A percentile compares a stretch with the other conserved stretches of the same genome.
Evolutionary conservation across 2,888 invertebrate genomes (phyloP).

Genomic region (Melinopterus prodromus): DNA sequence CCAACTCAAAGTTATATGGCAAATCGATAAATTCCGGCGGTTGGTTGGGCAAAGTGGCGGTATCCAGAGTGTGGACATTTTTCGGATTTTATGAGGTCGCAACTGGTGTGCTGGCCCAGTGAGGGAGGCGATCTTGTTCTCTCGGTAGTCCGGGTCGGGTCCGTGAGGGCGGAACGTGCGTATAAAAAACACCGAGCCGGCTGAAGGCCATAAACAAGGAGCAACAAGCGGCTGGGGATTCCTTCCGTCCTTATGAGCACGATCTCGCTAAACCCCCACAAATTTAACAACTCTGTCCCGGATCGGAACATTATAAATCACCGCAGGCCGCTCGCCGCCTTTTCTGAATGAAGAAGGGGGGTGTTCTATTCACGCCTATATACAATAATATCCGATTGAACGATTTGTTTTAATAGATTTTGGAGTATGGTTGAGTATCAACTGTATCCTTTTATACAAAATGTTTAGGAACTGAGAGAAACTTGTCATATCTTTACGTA

Average conservation of each 20-base stretch:
- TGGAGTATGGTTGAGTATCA: too few relatives aligned
- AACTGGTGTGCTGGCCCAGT: conserved; percentile 10
- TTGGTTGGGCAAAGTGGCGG: neutral
- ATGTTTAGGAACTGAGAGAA: too few relatives aligned
- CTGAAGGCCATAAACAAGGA: conserved; percentile 31
- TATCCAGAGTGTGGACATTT: conserved; percentile 8
- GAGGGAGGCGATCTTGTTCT: conserved; percentile 12
- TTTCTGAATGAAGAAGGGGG: neutral
- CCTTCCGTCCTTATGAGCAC: conserved; percentile 26
- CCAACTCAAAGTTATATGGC: too few relatives aligned
- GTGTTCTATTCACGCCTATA: neutral
- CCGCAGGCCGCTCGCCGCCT: conserved; percentile 5
- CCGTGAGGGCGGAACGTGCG: conserved; percentile 18
- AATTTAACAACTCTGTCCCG: conserved; percentile 25
- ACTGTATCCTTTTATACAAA: too few relatives aligned
- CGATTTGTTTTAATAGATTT: conserved; percentile 29
- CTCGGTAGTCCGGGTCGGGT: neutral
- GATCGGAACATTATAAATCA: conserved; percentile 25
- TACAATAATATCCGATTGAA: neutral
- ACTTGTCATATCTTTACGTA: too few relatives aligned
- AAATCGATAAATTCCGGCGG: neutral
- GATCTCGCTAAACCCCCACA: conserved; percentile 20
- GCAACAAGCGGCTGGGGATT: conserved; percentile 32
- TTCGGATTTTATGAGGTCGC: conserved; percentile 19
- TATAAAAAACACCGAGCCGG: conserved; percentile 18